phyloP scores from a whole-genome alignment of 2,113 vertebrate genomes.

The Tetrax tetrax region DNA sequence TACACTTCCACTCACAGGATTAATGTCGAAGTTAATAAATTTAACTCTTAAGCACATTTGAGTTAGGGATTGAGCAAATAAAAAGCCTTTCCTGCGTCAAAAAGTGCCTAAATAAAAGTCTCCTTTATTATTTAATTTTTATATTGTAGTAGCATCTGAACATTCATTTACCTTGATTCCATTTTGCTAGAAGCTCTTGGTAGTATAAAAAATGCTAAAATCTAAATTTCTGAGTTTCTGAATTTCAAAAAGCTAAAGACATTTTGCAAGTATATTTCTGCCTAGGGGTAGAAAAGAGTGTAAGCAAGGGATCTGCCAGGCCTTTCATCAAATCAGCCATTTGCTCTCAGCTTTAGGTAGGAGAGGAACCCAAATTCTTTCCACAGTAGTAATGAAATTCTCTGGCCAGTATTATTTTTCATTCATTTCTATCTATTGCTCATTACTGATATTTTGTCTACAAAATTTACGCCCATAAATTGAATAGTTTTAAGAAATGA shows the following conservation, averaged over 20 bases:
- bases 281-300: neutral
- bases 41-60: neutral
- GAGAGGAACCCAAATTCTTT: neutral
- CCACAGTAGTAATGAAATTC: neutral
- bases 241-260: neutral
- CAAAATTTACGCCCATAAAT: neutral
- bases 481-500: neutral
- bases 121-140: neutral
- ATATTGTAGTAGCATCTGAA: neutral
- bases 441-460: neutral
- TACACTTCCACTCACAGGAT: neutral
- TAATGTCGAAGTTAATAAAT: neutral
- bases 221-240: neutral
- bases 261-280: neutral
- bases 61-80: neutral
- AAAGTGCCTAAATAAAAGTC: neutral
- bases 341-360: neutral
- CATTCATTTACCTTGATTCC: rapidly evolving
- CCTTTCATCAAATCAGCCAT: neutral
- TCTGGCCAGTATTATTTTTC: neutral
- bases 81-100: neutral
- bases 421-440: neutral
- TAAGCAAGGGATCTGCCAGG: neutral
- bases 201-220: neutral
- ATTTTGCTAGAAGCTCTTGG: neutral